Percentiles rank a stretch among this genome's conserved stretches.
Conservation (phyloP, 2,888 invertebrate genomes). For the Ophion costatus region DNA sequence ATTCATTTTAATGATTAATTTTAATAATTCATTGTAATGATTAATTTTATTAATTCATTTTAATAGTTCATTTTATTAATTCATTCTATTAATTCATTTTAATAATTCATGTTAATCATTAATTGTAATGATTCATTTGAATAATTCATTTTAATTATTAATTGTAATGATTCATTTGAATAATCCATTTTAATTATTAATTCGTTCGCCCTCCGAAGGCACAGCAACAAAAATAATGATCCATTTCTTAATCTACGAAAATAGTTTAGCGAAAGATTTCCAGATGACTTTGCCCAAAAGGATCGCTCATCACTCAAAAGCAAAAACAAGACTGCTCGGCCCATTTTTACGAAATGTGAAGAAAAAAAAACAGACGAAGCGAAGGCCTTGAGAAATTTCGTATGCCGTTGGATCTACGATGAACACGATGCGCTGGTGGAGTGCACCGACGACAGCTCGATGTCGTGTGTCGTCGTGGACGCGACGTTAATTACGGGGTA, state of each 20-base stretch:
- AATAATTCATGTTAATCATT: not conserved
- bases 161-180: not conserved
- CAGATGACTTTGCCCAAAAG: too few species aligned
- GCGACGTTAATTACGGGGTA: constrained; percentile 49
- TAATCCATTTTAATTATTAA: not conserved
- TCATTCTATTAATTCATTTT: too few species aligned
- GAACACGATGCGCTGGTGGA: not conserved
- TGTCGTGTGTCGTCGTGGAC: not conserved
- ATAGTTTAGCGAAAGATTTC: too few species aligned
- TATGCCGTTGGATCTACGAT: not conserved
- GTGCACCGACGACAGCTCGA: not conserved
- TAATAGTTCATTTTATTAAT: not conserved
- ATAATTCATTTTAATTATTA: not conserved
- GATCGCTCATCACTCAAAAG: too few species aligned
- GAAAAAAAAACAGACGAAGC: too few species aligned
- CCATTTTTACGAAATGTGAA: not conserved
- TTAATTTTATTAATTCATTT: not conserved
- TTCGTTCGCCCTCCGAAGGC: too few species aligned
- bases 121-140: not conserved
- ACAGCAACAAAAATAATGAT: too few species aligned
- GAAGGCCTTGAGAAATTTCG: not conserved
- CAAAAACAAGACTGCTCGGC: not conserved
- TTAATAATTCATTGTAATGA: not conserved
- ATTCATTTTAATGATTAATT: too few species aligned
- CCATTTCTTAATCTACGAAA: too few species aligned